These are phyloP conservation scores for Platycercus adscitus DNA, from an alignment of 2,113 vertebrate genomes.

Conservation along the genomic window DNA sequence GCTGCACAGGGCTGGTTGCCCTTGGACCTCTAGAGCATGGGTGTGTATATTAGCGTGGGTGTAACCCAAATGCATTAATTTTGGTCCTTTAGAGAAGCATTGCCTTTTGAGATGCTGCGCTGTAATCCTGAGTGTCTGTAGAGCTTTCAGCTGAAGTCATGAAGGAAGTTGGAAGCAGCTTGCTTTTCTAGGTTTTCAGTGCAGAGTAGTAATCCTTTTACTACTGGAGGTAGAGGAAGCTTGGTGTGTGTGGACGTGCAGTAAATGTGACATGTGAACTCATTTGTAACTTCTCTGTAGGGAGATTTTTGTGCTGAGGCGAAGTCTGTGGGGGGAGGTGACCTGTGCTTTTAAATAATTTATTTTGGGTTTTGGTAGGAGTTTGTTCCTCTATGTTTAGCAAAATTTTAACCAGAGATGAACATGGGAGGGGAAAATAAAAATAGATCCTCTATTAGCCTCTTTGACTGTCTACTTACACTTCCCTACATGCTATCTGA, in stretches of 20 bases:
- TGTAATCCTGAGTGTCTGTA: neutral
- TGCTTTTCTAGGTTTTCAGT: neutral
- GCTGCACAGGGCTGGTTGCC: accelerated
- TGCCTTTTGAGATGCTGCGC: neutral
- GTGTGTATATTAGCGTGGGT: neutral
- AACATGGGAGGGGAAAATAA: neutral
- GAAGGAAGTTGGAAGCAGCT: neutral
- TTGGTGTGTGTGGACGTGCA: neutral
- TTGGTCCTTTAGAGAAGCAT: neutral
- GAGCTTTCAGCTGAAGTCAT: neutral
- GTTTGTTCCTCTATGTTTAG: neutral
- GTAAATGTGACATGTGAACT: neutral
- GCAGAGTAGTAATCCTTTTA: neutral
- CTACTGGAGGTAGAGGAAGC: neutral
- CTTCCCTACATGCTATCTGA: neutral
- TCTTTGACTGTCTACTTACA: neutral
- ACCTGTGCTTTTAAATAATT: neutral
- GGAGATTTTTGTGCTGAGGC: neutral
- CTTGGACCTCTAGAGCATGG: neutral
- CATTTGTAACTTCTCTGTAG: neutral
- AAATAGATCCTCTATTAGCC: neutral
- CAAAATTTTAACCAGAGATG: neutral
- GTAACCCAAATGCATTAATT: neutral
- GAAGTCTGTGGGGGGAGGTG: neutral
- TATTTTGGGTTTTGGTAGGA: neutral